Conservation (phyloP, 2,797 vertebrate genomes). For the Sphaeramia orbicularis region DNA sequence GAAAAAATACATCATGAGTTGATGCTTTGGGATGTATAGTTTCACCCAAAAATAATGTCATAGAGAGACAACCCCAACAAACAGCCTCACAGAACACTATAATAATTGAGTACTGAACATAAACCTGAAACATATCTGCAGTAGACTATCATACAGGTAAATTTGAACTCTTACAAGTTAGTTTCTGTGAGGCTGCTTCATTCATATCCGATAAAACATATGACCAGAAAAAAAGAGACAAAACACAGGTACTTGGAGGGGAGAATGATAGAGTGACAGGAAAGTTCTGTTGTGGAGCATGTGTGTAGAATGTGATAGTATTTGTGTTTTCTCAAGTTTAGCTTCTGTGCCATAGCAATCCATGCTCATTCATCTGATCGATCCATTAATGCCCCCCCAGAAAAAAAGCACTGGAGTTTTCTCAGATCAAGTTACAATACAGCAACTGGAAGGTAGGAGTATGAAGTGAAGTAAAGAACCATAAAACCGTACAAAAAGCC, state of each 20-base stretch:
- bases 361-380: conserved; percentile 73
- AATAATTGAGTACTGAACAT: conserved; percentile 6
- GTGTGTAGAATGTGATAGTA: conserved; percentile 61
- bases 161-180: conserved; percentile 5
- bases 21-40: conserved; percentile 72
- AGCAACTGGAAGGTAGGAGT: conserved; percentile 65
- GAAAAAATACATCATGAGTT: conserved; percentile 50
- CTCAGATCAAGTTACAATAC: conserved; percentile 73
- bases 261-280: conserved; percentile 48
- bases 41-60: conserved; percentile 63
- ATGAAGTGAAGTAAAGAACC: conserved; percentile 68
- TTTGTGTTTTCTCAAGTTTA: conserved; percentile 58
- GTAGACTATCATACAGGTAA: background rate
- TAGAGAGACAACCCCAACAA: conserved; percentile 48
- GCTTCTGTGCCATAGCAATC: conserved; percentile 61
- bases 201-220: conserved; percentile 69
- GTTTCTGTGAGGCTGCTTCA: conserved; percentile 76
- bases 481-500: conserved; percentile 73
- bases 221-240: conserved; percentile 55
- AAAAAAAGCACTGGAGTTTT: conserved; percentile 58
- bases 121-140: background rate
- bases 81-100: conserved; percentile 74
- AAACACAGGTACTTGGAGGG: conserved; percentile 59
- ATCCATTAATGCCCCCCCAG: conserved; percentile 48
- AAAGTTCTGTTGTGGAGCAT: conserved; percentile 52